Evolutionary conservation across 2,888 invertebrate species (phyloP), one percentile per base, ranked within the genome.

Genomic region (Archaeoteleia sp.): DNA sequence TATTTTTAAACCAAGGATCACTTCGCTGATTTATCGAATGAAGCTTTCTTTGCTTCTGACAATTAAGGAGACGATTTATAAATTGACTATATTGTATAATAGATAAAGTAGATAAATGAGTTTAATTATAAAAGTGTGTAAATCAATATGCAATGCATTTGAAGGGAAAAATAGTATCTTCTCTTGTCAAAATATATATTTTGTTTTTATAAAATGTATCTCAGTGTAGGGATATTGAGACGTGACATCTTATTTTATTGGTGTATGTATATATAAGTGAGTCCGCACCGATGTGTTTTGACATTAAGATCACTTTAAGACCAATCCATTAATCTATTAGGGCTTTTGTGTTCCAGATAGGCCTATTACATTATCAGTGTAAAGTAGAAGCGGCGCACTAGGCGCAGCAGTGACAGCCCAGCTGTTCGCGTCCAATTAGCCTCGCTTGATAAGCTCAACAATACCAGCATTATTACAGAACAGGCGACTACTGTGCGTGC

Each of bases 371-470:
- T 82, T 82, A 83, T 83, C 82, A 82, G 78, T 74, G 80, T 78
- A 77, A 79, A 80, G 79, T 78, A 79, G 75, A 75, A 77, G 75
- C 75, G 71, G 65, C 74, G 72, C 63, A 62, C 69, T 57, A 63
- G 58, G 70, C 63, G 68, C 63, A 54, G 72, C 75, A 73, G 67
- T 68, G 76, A 76, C 80, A 78, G 76, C 57, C 80, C 84, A 83
- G 82, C 84, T 84, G 84, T 82, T 82, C 79, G 80, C 78, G 75
- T 82, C 78, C 82, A 84, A 84, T 84, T 84, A 84, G 82, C 82
- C 78, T 81, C 81, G 77, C 81, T 83, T 83, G 82, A 84, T 84
- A 83, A 83, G 82, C 84, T 83, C 79, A 80, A 83, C 82, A 83
- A 83, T 82, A 81, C 81, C 80, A 74, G 78, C 79, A 78, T 82